These are phyloP conservation scores for Melanotus villosus DNA, from an alignment of 2,888 invertebrate species.

Conservation along the genomic window DNA sequence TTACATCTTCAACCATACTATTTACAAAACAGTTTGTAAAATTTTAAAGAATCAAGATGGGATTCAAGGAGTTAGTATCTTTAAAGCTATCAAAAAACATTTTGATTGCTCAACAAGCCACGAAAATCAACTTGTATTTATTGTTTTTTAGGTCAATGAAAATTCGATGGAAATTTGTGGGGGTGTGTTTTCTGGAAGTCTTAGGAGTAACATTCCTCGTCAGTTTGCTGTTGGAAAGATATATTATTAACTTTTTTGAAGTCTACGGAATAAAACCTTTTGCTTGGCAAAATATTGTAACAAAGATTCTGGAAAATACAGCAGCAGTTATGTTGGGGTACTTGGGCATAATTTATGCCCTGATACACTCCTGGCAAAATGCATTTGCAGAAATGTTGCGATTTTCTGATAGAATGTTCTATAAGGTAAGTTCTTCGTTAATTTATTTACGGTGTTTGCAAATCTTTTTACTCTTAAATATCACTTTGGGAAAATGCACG, in stretches of 20 bases:
- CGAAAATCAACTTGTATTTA: too few species aligned
- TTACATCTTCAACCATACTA: too few species aligned
- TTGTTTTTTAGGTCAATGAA: constrained; percentile 78
- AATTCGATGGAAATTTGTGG: constrained; percentile 83
- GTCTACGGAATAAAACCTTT: constrained; percentile 71
- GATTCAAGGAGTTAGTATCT: too few species aligned
- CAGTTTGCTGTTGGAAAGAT: constrained; percentile 85
- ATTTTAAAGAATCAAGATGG: too few species aligned
- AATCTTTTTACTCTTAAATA: background rate
- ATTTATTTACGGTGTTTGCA: too few species aligned
- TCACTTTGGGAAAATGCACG: too few species aligned
- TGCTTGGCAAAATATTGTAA: constrained; percentile 70
- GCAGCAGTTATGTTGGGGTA: constrained; percentile 79
- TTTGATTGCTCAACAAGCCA: too few species aligned
- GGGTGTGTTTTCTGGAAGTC: constrained; percentile 81
- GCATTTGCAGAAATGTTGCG: constrained; percentile 89
- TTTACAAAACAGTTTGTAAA: too few species aligned
- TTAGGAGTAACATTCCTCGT: constrained; percentile 83
- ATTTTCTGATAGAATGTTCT: constrained; percentile 89
- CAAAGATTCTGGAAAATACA: constrained; percentile 80
- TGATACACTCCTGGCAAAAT: constrained; percentile 93
- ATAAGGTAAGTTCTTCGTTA: constrained; percentile 77
- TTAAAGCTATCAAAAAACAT: too few species aligned
- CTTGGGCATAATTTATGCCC: constrained; percentile 78
- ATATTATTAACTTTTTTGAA: constrained; percentile 74